These are phyloP conservation scores for Peromyscus attwateri DNA, from an alignment of 2,797 vertebrate species.

Conservation along the genomic window DNA sequence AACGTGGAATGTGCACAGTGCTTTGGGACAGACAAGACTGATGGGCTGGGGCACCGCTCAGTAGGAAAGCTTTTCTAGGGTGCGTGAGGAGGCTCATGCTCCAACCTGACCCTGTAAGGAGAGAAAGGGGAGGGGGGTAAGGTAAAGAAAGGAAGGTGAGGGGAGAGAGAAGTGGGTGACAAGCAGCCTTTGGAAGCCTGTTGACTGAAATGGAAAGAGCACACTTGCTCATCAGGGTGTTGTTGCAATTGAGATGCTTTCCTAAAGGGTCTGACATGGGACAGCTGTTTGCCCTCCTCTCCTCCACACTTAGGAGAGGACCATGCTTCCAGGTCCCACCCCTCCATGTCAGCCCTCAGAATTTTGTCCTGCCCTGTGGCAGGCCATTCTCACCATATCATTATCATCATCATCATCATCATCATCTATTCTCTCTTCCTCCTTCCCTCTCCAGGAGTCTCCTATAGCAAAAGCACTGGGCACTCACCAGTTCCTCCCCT, in stretches of 20 bases:
- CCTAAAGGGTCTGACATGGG: background rate
- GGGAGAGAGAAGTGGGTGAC: background rate
- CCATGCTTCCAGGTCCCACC: background rate
- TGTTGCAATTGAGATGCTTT: background rate
- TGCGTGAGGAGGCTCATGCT: background rate
- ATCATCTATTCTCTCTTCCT: background rate
- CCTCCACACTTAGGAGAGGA: background rate
- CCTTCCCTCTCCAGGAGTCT: background rate
- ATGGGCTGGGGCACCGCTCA: fast-evolving
- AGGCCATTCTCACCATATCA: background rate
- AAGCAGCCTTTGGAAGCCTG: background rate
- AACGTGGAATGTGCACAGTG: background rate
- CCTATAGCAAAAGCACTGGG: background rate
- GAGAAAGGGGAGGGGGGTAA: background rate
- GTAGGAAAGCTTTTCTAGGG: background rate
- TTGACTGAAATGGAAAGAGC: background rate
- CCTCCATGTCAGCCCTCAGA: background rate
- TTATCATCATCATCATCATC: background rate
- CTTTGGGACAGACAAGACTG: background rate
- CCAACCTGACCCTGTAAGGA: background rate
- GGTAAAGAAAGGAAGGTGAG: too few relatives aligned
- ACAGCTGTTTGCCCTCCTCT: background rate
- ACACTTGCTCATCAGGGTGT: background rate
- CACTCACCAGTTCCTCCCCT: too few relatives aligned
- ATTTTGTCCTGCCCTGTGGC: background rate